Evolutionary conservation across 1,140 invertebrate genomes (phyloP).

Genomic region (Camponotus vicinus): DNA sequence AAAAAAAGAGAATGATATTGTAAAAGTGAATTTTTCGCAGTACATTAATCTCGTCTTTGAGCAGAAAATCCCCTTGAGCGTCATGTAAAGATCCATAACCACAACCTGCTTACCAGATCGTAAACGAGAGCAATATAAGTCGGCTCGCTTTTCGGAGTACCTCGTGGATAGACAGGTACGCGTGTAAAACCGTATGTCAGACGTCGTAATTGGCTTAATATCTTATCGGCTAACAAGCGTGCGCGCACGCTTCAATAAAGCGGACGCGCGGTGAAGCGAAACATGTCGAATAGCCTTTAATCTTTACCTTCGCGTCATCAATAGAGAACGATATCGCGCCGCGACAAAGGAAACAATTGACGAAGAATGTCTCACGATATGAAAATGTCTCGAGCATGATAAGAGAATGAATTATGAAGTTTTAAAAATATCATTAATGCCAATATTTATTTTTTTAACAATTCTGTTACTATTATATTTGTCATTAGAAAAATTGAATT

Average conservation of each 20-base stretch:
- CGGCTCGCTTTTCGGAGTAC: slow-evolving; percentile 38
- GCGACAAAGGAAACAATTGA: neutral
- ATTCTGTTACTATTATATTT: neutral
- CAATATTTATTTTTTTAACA: neutral
- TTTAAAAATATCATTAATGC: neutral
- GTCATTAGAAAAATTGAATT: neutral
- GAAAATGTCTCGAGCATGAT: slow-evolving; percentile 17
- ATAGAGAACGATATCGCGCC: slow-evolving; percentile 33
- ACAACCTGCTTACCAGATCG: slow-evolving; percentile 20
- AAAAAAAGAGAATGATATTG: neutral
- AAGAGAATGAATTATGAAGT: neutral
- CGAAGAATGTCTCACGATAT: neutral
- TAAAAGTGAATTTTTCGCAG: slow-evolving; percentile 12
- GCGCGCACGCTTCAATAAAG: slow-evolving; percentile 43
- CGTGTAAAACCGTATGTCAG: slow-evolving; percentile 29
- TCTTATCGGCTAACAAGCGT: slow-evolving; percentile 65
- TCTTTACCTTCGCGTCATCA: neutral
- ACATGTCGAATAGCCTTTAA: slow-evolving; percentile 42
- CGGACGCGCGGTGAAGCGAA: slow-evolving; percentile 4
- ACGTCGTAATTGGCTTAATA: slow-evolving; percentile 66
- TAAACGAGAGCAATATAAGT: slow-evolving; percentile 30
- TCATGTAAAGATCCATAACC: slow-evolving; percentile 24
- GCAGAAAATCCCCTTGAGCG: slow-evolving; percentile 26
- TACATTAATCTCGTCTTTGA: slow-evolving; percentile 15
- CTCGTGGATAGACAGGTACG: slow-evolving; percentile 28